Evolutionary conservation across 1,140 invertebrate genomes (phyloP).

Genomic region (Aphaenogaster ashmeadi): DNA sequence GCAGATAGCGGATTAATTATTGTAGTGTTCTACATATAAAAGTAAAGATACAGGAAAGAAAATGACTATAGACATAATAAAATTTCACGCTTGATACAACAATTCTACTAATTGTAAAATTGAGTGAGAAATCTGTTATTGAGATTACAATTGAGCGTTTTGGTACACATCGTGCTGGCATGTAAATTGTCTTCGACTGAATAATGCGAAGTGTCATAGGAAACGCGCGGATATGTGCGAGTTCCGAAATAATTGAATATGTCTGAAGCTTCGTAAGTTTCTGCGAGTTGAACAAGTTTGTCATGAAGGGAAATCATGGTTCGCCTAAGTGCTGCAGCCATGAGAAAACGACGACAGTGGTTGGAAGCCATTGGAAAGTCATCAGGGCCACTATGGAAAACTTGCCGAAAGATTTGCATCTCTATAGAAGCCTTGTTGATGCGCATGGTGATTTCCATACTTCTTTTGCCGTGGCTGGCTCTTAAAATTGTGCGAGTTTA

Average conservation of each 20-base stretch:
- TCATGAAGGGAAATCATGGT: conserved; percentile 48
- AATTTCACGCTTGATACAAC: not conserved
- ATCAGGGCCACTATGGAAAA: conserved; percentile 44
- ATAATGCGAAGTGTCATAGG: conserved; percentile 29
- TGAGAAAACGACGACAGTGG: conserved; percentile 41
- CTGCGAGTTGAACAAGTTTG: conserved; percentile 52
- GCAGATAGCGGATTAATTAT: not conserved
- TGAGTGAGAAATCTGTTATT: not conserved
- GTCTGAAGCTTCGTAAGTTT: conserved; percentile 41
- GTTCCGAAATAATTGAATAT: conserved; percentile 55
- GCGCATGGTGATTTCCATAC: not conserved
- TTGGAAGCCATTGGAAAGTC: conserved; percentile 50
- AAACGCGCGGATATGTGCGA: conserved; percentile 30
- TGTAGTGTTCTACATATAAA: not conserved
- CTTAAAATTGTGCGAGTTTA: conserved; percentile 1
- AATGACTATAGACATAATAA: not conserved
- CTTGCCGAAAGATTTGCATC: conserved; percentile 56
- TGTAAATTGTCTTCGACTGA: conserved; percentile 24
- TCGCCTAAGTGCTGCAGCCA: conserved; percentile 28
- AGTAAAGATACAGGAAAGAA: not conserved
- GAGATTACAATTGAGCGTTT: not conserved
- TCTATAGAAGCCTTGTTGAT: conserved; percentile 35
- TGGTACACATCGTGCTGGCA: not conserved
- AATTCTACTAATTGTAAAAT: conserved; percentile 6
- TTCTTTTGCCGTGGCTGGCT: not conserved